Evolutionary conservation across 2,113 vertebrate genomes (phyloP).

Genomic region (Pelodiscus sinensis): DNA sequence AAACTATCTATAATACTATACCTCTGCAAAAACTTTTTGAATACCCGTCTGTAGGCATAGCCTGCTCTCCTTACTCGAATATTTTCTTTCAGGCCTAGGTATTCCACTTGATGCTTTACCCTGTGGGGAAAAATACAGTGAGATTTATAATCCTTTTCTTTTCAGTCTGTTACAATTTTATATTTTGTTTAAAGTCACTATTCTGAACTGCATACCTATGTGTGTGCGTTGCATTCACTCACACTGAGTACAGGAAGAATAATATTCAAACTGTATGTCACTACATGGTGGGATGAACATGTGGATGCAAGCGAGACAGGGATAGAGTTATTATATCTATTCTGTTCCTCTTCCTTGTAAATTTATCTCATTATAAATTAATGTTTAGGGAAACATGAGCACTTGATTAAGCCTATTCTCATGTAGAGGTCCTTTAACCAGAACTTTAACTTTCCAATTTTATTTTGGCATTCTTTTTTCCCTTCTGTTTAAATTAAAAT

Average conservation of each 20-base stretch:
- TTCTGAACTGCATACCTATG: not conserved
- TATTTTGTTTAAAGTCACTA: not conserved
- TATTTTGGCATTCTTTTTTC: not conserved
- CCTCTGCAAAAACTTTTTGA: slow-evolving; percentile 97
- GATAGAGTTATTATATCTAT: not conserved
- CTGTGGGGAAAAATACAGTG: slow-evolving; percentile 72
- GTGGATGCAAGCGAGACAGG: not conserved
- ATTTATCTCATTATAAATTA: not conserved
- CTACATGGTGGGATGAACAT: not conserved
- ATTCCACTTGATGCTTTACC: slow-evolving; percentile 98
- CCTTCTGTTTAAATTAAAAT: not conserved
- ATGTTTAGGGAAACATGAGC: not conserved
- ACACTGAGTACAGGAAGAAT: not conserved
- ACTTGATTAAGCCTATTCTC: not conserved
- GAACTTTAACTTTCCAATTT: not conserved
- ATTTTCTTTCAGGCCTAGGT: slow-evolving; percentile 96
- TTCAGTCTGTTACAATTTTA: not conserved
- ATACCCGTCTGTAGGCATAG: slow-evolving; percentile 93
- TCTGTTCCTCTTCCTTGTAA: not conserved
- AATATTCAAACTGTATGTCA: not conserved
- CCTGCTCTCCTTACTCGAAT: slow-evolving; percentile 96
- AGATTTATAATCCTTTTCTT: slow-evolving; percentile 9
- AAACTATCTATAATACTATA: slow-evolving; percentile 50
- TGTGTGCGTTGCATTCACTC: not conserved
- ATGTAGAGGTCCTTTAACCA: not conserved